phyloP scores from a whole-genome alignment of 2,113 vertebrate species.

The Rhineura floridana region DNA sequence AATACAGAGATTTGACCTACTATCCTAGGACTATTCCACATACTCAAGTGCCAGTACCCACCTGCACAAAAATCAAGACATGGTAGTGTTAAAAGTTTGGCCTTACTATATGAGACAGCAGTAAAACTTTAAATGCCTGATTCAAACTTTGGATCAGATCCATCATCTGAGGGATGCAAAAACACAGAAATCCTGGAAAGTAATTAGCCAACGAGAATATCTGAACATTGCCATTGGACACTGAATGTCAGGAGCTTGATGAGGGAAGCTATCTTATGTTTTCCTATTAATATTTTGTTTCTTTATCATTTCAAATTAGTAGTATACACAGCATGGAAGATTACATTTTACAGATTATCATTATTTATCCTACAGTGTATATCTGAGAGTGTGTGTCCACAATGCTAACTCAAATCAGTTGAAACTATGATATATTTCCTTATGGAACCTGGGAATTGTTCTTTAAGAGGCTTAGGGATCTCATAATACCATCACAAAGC shows the following conservation, averaged over 20 bases:
- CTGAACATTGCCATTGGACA: background rate
- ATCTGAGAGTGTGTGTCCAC: background rate
- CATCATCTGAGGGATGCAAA: background rate
- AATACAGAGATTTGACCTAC: conserved; percentile 7
- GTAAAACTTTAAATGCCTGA: conserved; percentile 25
- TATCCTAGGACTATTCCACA: conserved; percentile 17
- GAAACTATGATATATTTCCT: background rate
- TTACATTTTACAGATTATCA: background rate
- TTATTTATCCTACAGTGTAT: background rate
- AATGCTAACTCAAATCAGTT: background rate
- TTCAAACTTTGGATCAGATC: conserved; percentile 21
- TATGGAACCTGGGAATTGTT: background rate
- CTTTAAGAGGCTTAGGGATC: background rate
- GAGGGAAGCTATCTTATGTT: background rate
- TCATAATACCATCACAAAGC: background rate
- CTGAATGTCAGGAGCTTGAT: conserved; percentile 2
- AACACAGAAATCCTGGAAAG: background rate
- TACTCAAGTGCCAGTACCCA: background rate
- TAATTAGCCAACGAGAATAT: rapidly evolving
- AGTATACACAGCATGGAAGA: background rate
- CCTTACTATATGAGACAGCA: background rate
- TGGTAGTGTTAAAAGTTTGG: conserved; percentile 28
- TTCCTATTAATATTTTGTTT: background rate
- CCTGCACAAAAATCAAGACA: background rate
- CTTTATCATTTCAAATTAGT: background rate